Evolutionary conservation across 2,797 vertebrate species (phyloP).

Genomic region (Serranus cabrilla): DNA sequence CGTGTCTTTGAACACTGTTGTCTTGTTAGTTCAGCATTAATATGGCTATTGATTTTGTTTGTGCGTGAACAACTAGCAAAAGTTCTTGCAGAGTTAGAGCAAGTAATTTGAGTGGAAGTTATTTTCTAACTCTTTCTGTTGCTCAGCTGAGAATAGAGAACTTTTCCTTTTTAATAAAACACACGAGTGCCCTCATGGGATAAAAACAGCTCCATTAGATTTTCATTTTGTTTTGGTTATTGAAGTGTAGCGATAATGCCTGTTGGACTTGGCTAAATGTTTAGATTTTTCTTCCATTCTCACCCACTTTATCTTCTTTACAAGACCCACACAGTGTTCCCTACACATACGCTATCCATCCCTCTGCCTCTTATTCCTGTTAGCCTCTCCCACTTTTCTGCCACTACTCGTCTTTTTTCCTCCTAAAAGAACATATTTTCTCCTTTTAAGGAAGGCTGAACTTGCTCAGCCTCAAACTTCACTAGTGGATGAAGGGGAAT

Average conservation of each 20-base stretch:
- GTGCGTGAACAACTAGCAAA: conserved; percentile 3
- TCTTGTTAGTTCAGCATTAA: conserved; percentile 22
- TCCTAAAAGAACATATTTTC: conserved; percentile 85
- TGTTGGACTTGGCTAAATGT: conserved; percentile 53
- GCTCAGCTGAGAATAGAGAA: not conserved
- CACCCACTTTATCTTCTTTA: conserved; percentile 62
- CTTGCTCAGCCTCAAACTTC: conserved; percentile 73
- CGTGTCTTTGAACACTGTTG: not conserved
- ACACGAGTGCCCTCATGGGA: not conserved
- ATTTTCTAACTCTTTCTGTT: conserved; percentile 4
- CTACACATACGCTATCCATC: conserved; percentile 46
- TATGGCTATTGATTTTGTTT: conserved; percentile 1
- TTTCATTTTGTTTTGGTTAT: conserved; percentile 40
- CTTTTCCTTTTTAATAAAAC: not conserved
- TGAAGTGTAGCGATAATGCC: conserved; percentile 32
- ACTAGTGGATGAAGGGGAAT: conserved; percentile 71
- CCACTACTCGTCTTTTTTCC: conserved; percentile 70
- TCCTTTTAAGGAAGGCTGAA: conserved; percentile 87
- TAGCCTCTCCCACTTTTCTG: conserved; percentile 71
- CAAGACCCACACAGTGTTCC: conserved; percentile 47
- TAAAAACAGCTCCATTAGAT: conserved; percentile 18
- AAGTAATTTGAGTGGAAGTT: not conserved
- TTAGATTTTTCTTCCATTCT: conserved; percentile 64
- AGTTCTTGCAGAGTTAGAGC: not conserved
- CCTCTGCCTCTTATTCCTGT: conserved; percentile 53